Evolutionary conservation across 1,140 invertebrate genomes (phyloP), one percentile per base, ranked within the genome.

Genomic region (Lutraria rhynchaena): DNA sequence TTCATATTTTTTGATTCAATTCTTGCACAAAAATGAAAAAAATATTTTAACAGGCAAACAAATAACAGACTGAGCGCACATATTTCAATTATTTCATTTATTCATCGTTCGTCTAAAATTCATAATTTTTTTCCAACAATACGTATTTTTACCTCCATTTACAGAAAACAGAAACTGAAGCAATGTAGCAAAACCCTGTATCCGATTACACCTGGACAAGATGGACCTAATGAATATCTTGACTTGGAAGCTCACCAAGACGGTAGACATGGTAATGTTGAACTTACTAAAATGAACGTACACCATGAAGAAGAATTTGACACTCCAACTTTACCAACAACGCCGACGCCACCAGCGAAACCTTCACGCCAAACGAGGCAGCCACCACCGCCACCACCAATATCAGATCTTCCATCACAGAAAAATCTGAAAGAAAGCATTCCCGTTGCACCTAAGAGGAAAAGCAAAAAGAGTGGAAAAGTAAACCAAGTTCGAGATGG

Each of bases 261-360:
- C 3, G 33, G 33, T n/a, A 31, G 19, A 15, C 24, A 24, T 24
- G 11, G 33, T 1, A 33, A 35, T 27, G 57, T 60, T 35, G 29
- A 60, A 60, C 15, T 60, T 5, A 33, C 29, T 15, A 5, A 60
- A 5, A 60, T 60, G 31, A 35, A 11, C n/a, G 31, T 11, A 17
- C 57, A 60, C 31, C 29, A 35, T 11, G 57, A 60, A 31, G 57
- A 60, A 60, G 57, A 29, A 33, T 60, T 60, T 35, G 29, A 33
- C 9, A 60, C 27, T 15, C 57, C 57, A 5, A 17, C 31, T 17
- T 9, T 60, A 1, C 33, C 57, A 15, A 17, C 29, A 60, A 60
- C 57, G 19, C 29, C 29, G 33, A 60, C 27, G 19, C 11, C 22
- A 57, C 57, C 57, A 60, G 57, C n/a, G 4, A 60, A 60, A 35